A percentile compares a stretch with the other conserved stretches of the same genome.
phyloP scores from a whole-genome alignment of 2,113 vertebrate species.

The Arothron firmamentum region DNA sequence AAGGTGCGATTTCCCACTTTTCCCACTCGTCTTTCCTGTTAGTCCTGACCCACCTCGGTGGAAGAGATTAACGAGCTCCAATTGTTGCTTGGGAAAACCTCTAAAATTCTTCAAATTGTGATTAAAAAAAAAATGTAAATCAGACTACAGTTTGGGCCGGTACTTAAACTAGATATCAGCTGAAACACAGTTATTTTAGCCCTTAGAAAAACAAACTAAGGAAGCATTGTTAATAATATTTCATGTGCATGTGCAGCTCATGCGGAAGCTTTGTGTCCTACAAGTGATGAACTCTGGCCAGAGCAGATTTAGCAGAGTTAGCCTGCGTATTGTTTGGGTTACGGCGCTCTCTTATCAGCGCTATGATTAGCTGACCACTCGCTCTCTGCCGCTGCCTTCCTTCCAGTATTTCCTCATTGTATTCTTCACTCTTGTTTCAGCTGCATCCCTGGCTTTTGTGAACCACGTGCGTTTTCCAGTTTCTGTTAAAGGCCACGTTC shows the following conservation, averaged over 20 bases:
- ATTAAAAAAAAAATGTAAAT: too few relatives aligned
- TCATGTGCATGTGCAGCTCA: slow-evolving; percentile 22
- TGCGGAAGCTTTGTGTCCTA: slow-evolving; percentile 11
- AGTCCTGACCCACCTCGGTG: slow-evolving; percentile 45
- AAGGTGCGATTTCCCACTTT: slow-evolving; percentile 47
- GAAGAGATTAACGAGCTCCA: slow-evolving; percentile 30
- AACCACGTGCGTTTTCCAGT: slow-evolving; percentile 49
- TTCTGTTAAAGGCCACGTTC: slow-evolving; percentile 38
- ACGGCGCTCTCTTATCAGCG: slow-evolving; percentile 55
- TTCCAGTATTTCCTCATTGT: slow-evolving; percentile 69
- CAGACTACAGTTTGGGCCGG: too few relatives aligned
- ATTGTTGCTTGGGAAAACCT: slow-evolving; percentile 27
- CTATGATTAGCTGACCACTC: slow-evolving; percentile 70
- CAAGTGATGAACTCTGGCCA: slow-evolving; percentile 38
- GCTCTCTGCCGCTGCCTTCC: slow-evolving; percentile 58
- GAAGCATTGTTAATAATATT: slow-evolving; percentile 35
- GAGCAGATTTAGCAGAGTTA: slow-evolving; percentile 53
- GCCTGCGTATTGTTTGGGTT: slow-evolving; percentile 57
- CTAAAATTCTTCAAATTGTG: slow-evolving; percentile 5
- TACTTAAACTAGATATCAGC: too few relatives aligned
- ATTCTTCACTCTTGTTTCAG: slow-evolving; percentile 51
- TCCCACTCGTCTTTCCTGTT: slow-evolving; percentile 42
- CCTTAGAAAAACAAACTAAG: not conserved
- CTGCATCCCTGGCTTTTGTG: slow-evolving; percentile 29
- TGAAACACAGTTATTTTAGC: slow-evolving; percentile 1